These are phyloP conservation scores for Paracyclopina nana DNA, from an alignment of 1,140 invertebrate species.

Conservation along the genomic window DNA sequence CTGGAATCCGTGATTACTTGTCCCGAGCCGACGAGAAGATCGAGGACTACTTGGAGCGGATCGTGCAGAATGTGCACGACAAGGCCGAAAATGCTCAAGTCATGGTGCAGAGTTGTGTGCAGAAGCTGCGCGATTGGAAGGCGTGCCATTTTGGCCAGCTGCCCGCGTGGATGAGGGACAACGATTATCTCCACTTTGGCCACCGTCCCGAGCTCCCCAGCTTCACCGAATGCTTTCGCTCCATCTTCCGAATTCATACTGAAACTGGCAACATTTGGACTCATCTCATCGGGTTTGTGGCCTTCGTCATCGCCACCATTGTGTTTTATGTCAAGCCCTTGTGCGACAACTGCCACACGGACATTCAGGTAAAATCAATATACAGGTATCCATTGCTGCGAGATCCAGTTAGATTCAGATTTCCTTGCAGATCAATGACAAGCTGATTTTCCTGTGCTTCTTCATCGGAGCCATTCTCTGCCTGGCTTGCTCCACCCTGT, in stretches of 20 bases:
- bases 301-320: slow-evolving; percentile 10
- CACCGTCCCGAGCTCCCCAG: slow-evolving; percentile 39
- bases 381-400: background rate
- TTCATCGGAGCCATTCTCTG: slow-evolving; percentile 15
- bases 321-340: slow-evolving; percentile 13
- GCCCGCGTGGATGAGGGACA: slow-evolving; percentile 41
- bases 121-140: slow-evolving; percentile 21
- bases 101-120: background rate
- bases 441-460: slow-evolving; percentile 18
- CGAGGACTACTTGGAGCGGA: slow-evolving; percentile 10
- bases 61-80: slow-evolving; percentile 4
- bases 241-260: slow-evolving; percentile 41
- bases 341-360: slow-evolving; percentile 5
- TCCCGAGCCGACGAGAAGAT: no score
- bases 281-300: slow-evolving; percentile 31
- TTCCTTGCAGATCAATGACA: slow-evolving; percentile 16
- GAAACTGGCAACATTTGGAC: slow-evolving; percentile 48
- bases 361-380: slow-evolving; percentile 1
- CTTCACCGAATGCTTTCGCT: slow-evolving; percentile 38
- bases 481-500: slow-evolving; percentile 81
- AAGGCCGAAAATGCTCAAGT: slow-evolving; percentile 2
- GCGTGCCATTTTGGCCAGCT: slow-evolving; percentile 24
- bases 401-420: no score
- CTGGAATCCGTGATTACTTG: no score
- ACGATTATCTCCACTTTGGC: slow-evolving; percentile 37